Base-by-base conservation (phyloP, 2,797 vertebrate genomes). In the Enteromius thamalakanensis region DNA sequence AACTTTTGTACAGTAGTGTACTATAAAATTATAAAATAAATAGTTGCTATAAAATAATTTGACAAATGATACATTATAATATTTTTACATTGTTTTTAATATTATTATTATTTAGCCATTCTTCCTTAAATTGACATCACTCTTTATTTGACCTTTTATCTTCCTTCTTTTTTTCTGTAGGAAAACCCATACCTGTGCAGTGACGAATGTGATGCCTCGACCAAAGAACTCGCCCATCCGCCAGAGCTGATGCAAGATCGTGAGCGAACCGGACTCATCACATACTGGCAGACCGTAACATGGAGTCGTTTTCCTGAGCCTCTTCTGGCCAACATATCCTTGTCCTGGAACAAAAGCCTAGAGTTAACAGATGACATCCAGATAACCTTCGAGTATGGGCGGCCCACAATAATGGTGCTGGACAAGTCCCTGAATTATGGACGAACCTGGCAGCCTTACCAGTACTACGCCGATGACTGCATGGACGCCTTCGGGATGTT, bases 131-230 rank as follows among this genome's bases (percentile, higher is more conserved):
- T 76, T 42, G 40, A 7, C 32, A 47, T 2, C 6, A 47, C 62
- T 40, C 34, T 40, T 67, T 37, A 21, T 17, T n/a, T 79, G 14
- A 69, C 32, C 8, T 47, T 49, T 26, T 6, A 21, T 75, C 49
- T 80, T 17, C 80, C 62, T 55, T 34, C 58, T 12, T 84, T 69
- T 49, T 90, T 68, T 90, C 7, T 77, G 42, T 79, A 97, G 97
- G 97, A 98, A 70, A 99, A 99, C 91, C 98, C 98, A 0, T 99
- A 99, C 93, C 94, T 99, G 92, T 99, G 98, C 94, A 99, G 98
- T 85, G 98, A 98, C 1, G 98, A 99, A 90, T 99, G 98, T 67
- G 98, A 99, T 3, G 97, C 98, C 0, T 96, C 95, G 79, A 99
- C 96, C 84, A 96, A 96, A 0, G 98, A 99, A 87, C 91, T 99